Conservation (phyloP, 2,797 vertebrate genomes). For the Sebastes vulpes region DNA sequence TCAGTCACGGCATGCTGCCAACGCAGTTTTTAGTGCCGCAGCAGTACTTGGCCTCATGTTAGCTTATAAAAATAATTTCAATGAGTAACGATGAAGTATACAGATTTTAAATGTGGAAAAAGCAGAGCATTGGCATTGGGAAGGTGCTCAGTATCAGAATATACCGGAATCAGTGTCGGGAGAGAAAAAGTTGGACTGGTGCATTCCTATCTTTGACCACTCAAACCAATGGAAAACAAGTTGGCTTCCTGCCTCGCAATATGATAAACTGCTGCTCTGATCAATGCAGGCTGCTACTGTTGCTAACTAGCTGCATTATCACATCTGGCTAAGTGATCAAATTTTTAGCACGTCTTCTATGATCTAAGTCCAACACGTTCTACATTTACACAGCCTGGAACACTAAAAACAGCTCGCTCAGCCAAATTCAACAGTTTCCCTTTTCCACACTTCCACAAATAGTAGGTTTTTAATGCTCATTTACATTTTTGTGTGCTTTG, state of each 20-base stretch:
- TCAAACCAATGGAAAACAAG: constrained; percentile 7
- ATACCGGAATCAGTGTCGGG: neutral
- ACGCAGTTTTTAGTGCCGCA: neutral
- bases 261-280: constrained; percentile 15
- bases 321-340: constrained; percentile 61
- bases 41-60: constrained; percentile 5
- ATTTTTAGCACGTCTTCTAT: constrained; percentile 43
- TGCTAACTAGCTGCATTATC: constrained; percentile 54
- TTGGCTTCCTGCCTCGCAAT: neutral
- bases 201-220: neutral
- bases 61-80: constrained; percentile 3
- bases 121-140: neutral
- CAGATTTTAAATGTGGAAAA: neutral
- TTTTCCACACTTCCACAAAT: constrained; percentile 63
- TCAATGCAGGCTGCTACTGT: constrained; percentile 26
- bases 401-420: constrained; percentile 26
- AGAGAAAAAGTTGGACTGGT: neutral
- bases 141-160: neutral
- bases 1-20: neutral
- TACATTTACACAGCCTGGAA: constrained; percentile 65
- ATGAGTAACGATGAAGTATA: neutral
- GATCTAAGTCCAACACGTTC: constrained; percentile 60
- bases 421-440: constrained; percentile 68
- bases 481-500: constrained; percentile 73
- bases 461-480: constrained; percentile 61